Evolutionary conservation across 2,797 vertebrate genomes (phyloP).

Genomic region (Lepilemur septentrionalis): DNA sequence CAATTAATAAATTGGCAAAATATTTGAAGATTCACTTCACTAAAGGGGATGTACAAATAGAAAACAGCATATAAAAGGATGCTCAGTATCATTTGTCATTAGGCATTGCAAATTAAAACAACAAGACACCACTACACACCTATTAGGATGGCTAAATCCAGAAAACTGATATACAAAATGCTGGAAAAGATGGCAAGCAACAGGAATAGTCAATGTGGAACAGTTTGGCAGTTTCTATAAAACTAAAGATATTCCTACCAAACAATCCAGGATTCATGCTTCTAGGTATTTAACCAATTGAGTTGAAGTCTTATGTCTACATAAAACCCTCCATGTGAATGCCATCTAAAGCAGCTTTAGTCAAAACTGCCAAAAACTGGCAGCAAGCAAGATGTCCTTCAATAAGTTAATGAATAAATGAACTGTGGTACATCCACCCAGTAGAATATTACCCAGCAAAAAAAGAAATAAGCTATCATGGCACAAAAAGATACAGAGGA

Average conservation of each 20-base stretch:
- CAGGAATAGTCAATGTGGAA: not conserved
- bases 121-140: not conserved
- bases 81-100: not conserved
- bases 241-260: not conserved
- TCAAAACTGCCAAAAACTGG: not conserved
- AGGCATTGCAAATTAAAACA: not conserved
- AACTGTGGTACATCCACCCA: not conserved
- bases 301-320: not conserved
- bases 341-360: not conserved
- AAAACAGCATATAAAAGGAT: not conserved
- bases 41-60: not conserved
- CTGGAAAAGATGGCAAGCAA: not conserved
- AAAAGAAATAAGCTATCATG: not conserved
- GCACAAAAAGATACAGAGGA: not conserved
- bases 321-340: not conserved
- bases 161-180: not conserved
- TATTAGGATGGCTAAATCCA: not conserved
- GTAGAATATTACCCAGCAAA: not conserved
- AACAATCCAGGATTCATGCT: not conserved
- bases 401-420: not conserved
- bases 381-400: slow-evolving; percentile 16
- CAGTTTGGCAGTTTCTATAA: not conserved
- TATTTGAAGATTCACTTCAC: not conserved
- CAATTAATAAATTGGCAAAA: not conserved
- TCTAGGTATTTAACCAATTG: not conserved